Percentiles rank a stretch among this genome's conserved stretches.
Evolutionary conservation across 2,113 vertebrate species (phyloP).

Genomic region (Struthio camelus): DNA sequence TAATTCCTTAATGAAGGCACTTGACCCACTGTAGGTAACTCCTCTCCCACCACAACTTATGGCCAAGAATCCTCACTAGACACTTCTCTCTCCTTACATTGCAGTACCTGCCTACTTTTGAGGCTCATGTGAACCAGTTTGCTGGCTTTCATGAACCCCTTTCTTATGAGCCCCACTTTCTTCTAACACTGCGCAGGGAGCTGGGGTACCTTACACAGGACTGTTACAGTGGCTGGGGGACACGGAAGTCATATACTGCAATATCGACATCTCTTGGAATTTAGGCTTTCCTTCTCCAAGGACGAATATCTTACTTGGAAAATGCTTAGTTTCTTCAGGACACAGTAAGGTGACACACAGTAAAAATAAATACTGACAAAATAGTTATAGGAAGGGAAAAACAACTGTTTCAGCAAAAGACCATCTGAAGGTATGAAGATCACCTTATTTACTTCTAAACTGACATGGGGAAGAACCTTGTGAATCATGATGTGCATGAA

Average conservation of each 20-base stretch:
- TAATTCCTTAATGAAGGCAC: background rate
- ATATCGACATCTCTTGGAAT: background rate
- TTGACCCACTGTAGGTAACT: background rate
- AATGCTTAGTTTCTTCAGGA: background rate
- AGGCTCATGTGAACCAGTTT: background rate
- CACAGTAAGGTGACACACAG: background rate
- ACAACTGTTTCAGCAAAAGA: background rate
- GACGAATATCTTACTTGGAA: background rate
- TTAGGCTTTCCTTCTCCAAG: background rate
- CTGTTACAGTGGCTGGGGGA: background rate
- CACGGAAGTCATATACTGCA: background rate
- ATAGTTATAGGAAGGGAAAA: background rate
- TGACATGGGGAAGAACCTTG: background rate
- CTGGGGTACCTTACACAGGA: background rate
- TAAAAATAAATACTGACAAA: background rate
- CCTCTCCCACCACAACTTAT: background rate
- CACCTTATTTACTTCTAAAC: rapidly evolving
- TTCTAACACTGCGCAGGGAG: background rate
- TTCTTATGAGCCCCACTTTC: background rate
- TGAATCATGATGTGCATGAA: background rate
- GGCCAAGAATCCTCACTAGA: background rate
- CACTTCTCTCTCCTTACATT: background rate
- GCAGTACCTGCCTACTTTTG: background rate
- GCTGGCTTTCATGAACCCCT: background rate
- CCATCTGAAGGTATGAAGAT: background rate